phyloP scores from a whole-genome alignment of 2,797 vertebrate genomes.

The Mallotus villosus region DNA sequence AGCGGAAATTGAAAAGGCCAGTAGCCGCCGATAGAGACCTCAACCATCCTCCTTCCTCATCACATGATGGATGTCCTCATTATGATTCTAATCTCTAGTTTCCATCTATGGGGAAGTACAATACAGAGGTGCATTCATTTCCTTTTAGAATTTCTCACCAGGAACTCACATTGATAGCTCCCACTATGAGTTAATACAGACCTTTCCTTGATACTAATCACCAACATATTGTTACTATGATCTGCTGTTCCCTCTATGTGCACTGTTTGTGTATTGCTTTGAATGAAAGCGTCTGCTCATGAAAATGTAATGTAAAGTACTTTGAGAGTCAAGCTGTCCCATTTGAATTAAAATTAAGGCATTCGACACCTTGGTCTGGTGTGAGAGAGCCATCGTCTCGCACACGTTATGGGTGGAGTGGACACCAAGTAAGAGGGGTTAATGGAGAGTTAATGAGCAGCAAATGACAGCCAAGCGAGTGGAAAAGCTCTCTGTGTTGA shows the following conservation, averaged over 20 bases:
- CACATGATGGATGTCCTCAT: conserved; percentile 30
- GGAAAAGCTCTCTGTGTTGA: conserved; percentile 51
- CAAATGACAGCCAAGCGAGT: conserved; percentile 49
- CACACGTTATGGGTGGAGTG: conserved; percentile 43
- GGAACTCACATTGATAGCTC: neutral
- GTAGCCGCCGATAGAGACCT: conserved; percentile 10
- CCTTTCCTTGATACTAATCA: too few relatives aligned
- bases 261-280: too few relatives aligned
- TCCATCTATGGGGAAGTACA: conserved; percentile 33
- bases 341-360: conserved; percentile 1
- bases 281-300: too few relatives aligned
- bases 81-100: conserved; percentile 39
- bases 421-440: conserved; percentile 32
- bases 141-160: conserved; percentile 18
- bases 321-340: conserved; percentile 32
- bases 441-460: conserved; percentile 62
- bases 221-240: too few relatives aligned
- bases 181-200: neutral
- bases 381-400: conserved; percentile 40
- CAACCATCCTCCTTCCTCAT: conserved; percentile 51
- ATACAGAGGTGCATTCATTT: conserved; percentile 52
- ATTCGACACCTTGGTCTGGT: conserved; percentile 32
- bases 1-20: conserved; percentile 61
- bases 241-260: too few relatives aligned
- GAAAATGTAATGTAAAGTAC: too few relatives aligned